These are phyloP conservation scores for Chloroceryle inda DNA, from an alignment of 2,797 vertebrate species.

Conservation along the genomic window DNA sequence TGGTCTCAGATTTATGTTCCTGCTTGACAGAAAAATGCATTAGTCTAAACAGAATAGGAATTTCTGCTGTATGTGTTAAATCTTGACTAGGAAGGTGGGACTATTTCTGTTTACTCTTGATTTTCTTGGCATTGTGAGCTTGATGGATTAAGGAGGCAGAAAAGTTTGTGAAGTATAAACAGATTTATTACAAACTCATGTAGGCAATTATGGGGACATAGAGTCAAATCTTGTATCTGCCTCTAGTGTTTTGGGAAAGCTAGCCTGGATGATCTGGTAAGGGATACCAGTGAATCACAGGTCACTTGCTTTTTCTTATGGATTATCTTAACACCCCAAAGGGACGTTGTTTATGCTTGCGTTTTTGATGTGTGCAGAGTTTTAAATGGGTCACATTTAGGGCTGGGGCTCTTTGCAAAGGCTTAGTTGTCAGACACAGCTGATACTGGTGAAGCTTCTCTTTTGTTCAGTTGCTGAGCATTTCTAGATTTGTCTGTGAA, in stretches of 20 bases:
- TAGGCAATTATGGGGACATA: background rate
- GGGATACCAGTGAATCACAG: background rate
- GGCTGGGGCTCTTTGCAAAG: background rate
- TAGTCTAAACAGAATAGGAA: background rate
- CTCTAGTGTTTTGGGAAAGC: background rate
- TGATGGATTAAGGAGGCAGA: background rate
- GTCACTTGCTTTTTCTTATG: background rate
- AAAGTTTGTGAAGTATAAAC: background rate
- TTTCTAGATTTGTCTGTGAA: background rate
- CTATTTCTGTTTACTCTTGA: background rate
- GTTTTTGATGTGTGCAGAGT: background rate
- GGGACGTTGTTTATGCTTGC: background rate
- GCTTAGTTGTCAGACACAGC: background rate
- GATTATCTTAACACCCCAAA: background rate
- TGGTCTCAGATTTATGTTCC: background rate
- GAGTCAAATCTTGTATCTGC: background rate
- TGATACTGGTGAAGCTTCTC: background rate
- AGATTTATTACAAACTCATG: background rate
- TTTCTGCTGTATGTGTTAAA: background rate
- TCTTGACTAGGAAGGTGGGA: background rate
- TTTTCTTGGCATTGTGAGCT: background rate
- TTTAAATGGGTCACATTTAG: background rate
- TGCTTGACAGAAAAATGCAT: background rate
- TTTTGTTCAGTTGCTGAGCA: accelerated
- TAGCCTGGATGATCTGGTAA: background rate